A percentile compares a stretch with the other conserved stretches of the same genome.
phyloP scores from a whole-genome alignment of 2,797 vertebrate species.

The Lepilemur septentrionalis region DNA sequence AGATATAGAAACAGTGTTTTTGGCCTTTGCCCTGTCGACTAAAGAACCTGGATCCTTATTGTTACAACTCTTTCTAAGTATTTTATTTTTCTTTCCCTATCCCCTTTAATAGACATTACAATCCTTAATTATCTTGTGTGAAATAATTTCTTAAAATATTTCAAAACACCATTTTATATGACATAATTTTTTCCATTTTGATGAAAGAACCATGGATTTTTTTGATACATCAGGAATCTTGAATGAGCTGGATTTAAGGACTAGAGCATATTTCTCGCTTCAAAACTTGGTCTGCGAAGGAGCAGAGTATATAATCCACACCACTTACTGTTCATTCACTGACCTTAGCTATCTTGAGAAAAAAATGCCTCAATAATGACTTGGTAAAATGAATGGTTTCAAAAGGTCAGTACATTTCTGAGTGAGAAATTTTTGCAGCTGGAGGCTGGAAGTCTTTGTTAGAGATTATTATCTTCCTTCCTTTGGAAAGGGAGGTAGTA shows the following conservation, averaged over 20 bases:
- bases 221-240: not conserved
- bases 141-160: not conserved
- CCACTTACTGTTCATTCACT: not conserved
- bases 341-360: not conserved
- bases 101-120: not conserved
- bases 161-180: not conserved
- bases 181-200: not conserved
- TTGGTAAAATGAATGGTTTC: conserved; percentile 4
- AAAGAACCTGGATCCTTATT: not conserved
- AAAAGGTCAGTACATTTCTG: not conserved
- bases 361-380: not conserved
- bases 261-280: not conserved
- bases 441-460: not conserved
- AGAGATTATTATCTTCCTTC: conserved; percentile 4
- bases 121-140: not conserved
- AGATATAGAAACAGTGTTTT: not conserved
- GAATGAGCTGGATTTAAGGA: not conserved
- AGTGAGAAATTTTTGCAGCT: conserved; percentile 31
- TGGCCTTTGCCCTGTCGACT: not conserved
- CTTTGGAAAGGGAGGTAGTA: not conserved
- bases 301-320: fast-evolving
- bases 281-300: not conserved
- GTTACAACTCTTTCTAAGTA: not conserved
- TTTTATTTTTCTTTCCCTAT: not conserved
- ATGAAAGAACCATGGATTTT: not conserved